phyloP scores from a whole-genome alignment of 2,888 invertebrate species.

The Colostygia pectinataria region DNA sequence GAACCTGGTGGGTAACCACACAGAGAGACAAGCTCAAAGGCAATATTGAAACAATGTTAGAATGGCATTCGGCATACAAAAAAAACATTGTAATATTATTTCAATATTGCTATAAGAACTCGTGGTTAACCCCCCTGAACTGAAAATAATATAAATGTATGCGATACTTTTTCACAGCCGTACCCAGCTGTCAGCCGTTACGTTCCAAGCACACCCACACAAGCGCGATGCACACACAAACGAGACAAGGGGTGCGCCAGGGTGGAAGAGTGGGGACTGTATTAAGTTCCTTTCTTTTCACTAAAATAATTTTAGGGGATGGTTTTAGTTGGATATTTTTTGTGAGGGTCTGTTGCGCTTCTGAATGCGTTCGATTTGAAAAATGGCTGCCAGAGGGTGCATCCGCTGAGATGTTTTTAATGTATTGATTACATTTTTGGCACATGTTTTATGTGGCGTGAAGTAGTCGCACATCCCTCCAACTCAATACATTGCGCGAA shows the following conservation, averaged over 20 bases:
- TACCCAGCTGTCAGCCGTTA: slow-evolving; percentile 67
- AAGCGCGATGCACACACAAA: slow-evolving; percentile 41
- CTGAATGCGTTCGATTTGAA: slow-evolving; percentile 74
- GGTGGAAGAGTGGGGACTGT: slow-evolving; percentile 75
- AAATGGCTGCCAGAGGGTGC: slow-evolving; percentile 66
- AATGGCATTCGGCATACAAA: too few relatives aligned
- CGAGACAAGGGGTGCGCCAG: slow-evolving; percentile 70
- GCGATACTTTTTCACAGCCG: slow-evolving; percentile 47
- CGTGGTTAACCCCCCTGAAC: too few relatives aligned
- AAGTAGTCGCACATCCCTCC: slow-evolving; percentile 16
- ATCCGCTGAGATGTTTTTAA: slow-evolving; percentile 57
- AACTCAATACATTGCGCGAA: slow-evolving; percentile 16
- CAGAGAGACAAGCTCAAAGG: too few relatives aligned
- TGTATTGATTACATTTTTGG: slow-evolving; percentile 39
- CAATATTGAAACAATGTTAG: too few relatives aligned
- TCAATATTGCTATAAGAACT: too few relatives aligned
- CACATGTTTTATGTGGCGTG: slow-evolving; percentile 40
- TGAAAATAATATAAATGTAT: neutral
- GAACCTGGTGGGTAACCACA: too few relatives aligned
- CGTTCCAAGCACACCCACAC: slow-evolving; percentile 71
- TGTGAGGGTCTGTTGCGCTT: slow-evolving; percentile 62
- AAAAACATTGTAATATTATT: too few relatives aligned
- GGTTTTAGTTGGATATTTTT: slow-evolving; percentile 81
- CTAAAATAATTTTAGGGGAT: slow-evolving; percentile 83
- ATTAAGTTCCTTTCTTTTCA: slow-evolving; percentile 84